A percentile compares a stretch with the other conserved stretches of the same genome.
Evolutionary conservation across 1,140 invertebrate genomes (phyloP).

Genomic region (Brachionus calyciflorus): DNA sequence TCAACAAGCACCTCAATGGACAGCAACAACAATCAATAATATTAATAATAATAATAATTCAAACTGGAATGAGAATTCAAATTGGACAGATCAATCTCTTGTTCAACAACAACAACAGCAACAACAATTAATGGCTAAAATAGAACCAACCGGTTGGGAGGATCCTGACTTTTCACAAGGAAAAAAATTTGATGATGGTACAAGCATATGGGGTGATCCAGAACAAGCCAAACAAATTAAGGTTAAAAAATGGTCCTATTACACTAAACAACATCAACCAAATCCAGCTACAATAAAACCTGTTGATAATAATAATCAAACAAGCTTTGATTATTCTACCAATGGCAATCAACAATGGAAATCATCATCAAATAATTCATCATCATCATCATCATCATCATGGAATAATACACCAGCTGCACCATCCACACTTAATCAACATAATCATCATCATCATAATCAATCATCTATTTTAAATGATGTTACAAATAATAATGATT

Average conservation of each 20-base stretch:
- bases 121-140: constrained; percentile 16
- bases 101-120: background rate
- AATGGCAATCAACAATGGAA: background rate
- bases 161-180: constrained; percentile 5
- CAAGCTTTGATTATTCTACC: too few relatives aligned
- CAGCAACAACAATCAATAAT: too few relatives aligned
- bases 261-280: background rate
- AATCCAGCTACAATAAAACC: constrained; percentile 17
- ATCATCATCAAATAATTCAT: background rate
- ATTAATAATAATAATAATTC: too few relatives aligned
- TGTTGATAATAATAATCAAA: background rate
- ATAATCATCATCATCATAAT: too few relatives aligned
- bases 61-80: background rate
- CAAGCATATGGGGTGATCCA: constrained; percentile 40
- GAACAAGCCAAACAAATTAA: background rate
- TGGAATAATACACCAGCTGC: constrained; percentile 12
- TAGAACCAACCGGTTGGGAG: constrained; percentile 39
- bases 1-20: constrained; percentile 29
- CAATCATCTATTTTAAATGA: background rate
- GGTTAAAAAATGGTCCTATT: constrained; percentile 31
- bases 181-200: constrained; percentile 40
- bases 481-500: background rate
- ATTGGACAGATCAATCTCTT: background rate
- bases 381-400: background rate
- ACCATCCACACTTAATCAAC: too few relatives aligned